Conservation (phyloP, 2,888 invertebrate genomes). For the Drosophila buzzatii region DNA sequence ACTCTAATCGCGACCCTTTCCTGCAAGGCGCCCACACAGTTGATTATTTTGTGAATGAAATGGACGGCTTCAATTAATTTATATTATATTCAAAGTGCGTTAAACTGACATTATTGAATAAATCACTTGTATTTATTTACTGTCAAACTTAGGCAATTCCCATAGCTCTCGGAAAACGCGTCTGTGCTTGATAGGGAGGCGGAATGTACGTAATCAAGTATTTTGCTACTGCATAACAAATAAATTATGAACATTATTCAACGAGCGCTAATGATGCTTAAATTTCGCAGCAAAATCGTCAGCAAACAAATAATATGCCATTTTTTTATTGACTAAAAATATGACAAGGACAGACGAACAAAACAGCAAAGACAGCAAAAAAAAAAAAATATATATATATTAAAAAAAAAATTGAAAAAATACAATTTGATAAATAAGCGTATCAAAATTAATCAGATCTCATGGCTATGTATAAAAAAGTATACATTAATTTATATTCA, state of each 20-base stretch:
- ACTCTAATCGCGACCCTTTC: not conserved
- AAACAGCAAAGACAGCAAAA: not conserved
- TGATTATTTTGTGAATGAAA: not conserved
- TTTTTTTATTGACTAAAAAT: constrained; percentile 30
- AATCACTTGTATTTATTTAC: constrained; percentile 17
- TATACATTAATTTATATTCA: constrained; percentile 49
- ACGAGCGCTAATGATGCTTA: constrained; percentile 61
- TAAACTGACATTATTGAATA: constrained; percentile 8
- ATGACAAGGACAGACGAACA: constrained; percentile 49
- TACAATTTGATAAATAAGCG: constrained; percentile 26
- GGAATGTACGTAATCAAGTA: constrained; percentile 37
- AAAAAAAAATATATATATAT: not conserved
- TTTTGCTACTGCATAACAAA: constrained; percentile 32
- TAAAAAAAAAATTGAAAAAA: not conserved
- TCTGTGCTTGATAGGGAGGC: not conserved
- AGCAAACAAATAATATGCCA: constrained; percentile 28
- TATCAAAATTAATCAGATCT: constrained; percentile 59
- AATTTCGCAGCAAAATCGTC: constrained; percentile 34
- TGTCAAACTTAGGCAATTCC: not conserved
- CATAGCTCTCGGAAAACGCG: not conserved
- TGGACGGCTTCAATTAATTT: not conserved
- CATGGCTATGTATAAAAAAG: constrained; percentile 10
- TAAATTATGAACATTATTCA: constrained; percentile 58
- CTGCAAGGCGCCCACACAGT: not conserved
- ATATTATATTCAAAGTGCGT: not conserved